Percentiles rank a stretch among this genome's conserved stretches.
Evolutionary conservation across 2,797 vertebrate species (phyloP).

Genomic region (Urosaurus nigricauda): DNA sequence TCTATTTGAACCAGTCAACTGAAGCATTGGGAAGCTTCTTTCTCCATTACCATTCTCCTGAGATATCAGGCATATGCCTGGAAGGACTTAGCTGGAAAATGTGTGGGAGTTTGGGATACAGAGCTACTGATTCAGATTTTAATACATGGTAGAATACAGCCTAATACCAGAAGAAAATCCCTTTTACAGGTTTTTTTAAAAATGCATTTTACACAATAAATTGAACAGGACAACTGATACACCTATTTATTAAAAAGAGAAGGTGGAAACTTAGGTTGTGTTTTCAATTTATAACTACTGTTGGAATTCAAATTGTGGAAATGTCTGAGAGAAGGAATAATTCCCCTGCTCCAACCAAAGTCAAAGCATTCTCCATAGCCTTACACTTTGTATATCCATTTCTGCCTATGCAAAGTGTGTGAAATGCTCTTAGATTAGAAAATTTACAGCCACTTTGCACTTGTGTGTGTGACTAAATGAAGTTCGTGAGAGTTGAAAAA

Average conservation of each 20-base stretch:
- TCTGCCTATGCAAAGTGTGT: conserved; percentile 45
- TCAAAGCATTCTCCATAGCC: not conserved
- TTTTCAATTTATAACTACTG: not conserved
- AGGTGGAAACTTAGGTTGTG: not conserved
- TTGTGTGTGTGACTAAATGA: conserved; percentile 42
- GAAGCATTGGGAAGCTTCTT: conserved; percentile 60
- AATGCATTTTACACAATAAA: too few relatives aligned
- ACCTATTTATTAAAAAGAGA: not conserved
- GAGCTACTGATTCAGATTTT: conserved; percentile 17
- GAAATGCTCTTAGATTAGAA: conserved; percentile 52
- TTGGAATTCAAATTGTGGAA: not conserved
- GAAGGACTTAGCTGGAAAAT: conserved; percentile 43
- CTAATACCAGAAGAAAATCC: not conserved
- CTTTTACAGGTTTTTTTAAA: not conserved
- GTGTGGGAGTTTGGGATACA: not conserved
- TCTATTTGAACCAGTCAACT: conserved; percentile 74
- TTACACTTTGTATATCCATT: conserved; percentile 7
- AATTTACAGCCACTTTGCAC: conserved; percentile 57
- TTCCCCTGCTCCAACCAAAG: not conserved
- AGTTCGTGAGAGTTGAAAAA: conserved; percentile 38
- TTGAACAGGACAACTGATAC: not conserved
- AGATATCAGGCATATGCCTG: conserved; percentile 60
- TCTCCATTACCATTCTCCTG: conserved; percentile 62
- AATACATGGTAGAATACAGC: conserved; percentile 28
- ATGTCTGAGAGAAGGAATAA: not conserved